Base-by-base conservation (phyloP, 2,797 vertebrate species). In the Notoglanidium macrostoma region DNA sequence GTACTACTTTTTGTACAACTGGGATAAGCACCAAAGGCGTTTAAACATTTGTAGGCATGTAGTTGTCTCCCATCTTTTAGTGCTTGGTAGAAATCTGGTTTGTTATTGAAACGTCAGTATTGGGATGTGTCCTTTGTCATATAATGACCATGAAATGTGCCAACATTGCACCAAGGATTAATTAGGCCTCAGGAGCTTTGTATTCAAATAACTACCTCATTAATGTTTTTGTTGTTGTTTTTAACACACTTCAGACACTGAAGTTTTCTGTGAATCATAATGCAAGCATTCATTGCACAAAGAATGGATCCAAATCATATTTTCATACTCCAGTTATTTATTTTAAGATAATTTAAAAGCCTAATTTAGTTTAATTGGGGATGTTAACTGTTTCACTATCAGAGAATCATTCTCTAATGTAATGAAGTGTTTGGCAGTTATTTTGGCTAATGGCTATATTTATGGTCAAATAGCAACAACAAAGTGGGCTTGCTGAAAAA, bases 101-200 rank as follows among this genome's bases (percentile, higher is more conserved):
- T 68, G 29, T 51, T 68, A 68, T 68, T 32, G 29, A 83, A 68
- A 68, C 67, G 63, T 65, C 63, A 54, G n/a, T 35, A 35, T 8
- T 32, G 29, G 46, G 63, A 35, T 19, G 26, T 81, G 78, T 77
- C 26, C 59, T 88, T 86, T 83, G 83, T 63, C 51, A n/a, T 29
- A 81, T 65, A 81, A 81, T 81, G 59, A 63, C 57, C 59, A 63
- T 65, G 59, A 81, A 81, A 23, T 81, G 57, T 65, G 79, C 59
- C 79, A 81, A 81, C 59, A 46, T 59, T n/a, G 26, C 40, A 46
- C 79, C 59, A 46, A 81, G 23, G 79, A 81, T 81, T 81, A 81
- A 81, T 81, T 81, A 81, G 79, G 40, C 79, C 79, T 81, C 78
- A 46, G 35, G 78, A 63, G 78, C 79, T 65, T 81, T 81, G 40